Percentiles rank a stretch among this genome's conserved stretches.
Evolutionary conservation across 1,140 invertebrate species (phyloP).

Genomic region (Drosophila melanica): DNA sequence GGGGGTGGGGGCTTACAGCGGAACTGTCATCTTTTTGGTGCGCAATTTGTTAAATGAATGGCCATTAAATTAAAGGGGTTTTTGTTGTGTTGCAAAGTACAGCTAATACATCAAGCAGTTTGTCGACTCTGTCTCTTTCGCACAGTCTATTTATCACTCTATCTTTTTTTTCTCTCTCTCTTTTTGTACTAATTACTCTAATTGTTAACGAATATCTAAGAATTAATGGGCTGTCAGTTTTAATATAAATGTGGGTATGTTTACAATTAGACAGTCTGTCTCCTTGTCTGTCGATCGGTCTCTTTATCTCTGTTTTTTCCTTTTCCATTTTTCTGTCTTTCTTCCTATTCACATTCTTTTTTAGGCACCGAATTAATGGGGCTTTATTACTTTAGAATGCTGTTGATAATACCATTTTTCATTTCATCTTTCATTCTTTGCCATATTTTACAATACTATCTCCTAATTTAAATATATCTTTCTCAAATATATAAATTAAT

Average conservation of each 20-base stretch:
- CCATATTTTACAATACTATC: too few species aligned
- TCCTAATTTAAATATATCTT: too few species aligned
- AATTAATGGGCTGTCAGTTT: not conserved
- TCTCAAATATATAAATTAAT: too few species aligned
- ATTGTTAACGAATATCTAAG: not conserved
- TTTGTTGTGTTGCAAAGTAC: conserved; percentile 7
- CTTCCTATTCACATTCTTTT: too few species aligned
- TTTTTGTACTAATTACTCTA: not conserved
- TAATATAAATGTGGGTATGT: too few species aligned
- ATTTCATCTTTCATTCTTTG: too few species aligned
- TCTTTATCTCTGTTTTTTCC: not conserved
- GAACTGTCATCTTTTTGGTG: conserved; percentile 37
- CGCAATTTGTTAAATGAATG: conserved; percentile 41
- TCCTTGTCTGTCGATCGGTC: not conserved
- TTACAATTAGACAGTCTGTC: not conserved
- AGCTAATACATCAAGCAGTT: not conserved
- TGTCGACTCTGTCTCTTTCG: not conserved
- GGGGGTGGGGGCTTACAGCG: not conserved
- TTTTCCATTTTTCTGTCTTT: too few species aligned
- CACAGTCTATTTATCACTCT: not conserved
- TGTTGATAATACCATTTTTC: not conserved
- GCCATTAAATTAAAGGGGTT: conserved; percentile 28
- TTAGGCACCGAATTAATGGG: not conserved
- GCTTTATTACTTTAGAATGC: not conserved
- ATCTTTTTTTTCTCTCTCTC: not conserved